Conservation (phyloP, 2,113 vertebrate genomes). For the Dipodomys stephensi region DNA sequence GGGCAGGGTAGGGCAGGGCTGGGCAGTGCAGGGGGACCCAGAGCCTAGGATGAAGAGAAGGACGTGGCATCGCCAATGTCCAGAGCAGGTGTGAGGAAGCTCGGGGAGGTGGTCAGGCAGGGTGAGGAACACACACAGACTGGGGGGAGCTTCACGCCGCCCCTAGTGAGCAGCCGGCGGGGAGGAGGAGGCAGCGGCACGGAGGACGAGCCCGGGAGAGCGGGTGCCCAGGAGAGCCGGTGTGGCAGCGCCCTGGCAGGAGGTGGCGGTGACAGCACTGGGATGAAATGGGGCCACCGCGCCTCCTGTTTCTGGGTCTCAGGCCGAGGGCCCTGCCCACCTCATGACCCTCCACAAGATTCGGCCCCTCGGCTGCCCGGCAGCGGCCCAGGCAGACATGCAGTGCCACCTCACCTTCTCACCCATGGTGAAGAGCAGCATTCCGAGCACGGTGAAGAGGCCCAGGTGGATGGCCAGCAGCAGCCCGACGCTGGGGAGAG, state of each 20-base stretch:
- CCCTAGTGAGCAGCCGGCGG: too few relatives aligned
- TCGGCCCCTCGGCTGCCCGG: not conserved
- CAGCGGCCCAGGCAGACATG: not conserved
- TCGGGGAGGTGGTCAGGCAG: not conserved
- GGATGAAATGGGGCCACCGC: not conserved
- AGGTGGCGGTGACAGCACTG: not conserved
- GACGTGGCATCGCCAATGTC: not conserved
- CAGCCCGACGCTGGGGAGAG: slow-evolving; percentile 90
- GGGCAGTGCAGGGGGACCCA: not conserved
- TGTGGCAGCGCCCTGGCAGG: not conserved
- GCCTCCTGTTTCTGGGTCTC: not conserved
- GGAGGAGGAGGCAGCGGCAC: not conserved
- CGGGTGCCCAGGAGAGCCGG: not conserved
- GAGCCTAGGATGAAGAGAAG: too few relatives aligned
- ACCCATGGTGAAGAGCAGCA: slow-evolving; percentile 93
- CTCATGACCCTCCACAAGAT: not conserved
- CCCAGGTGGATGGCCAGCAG: slow-evolving; percentile 94
- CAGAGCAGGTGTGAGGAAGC: rapidly evolving
- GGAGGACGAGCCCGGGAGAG: not conserved
- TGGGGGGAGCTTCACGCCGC: not conserved
- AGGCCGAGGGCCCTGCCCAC: not conserved
- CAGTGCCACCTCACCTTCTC: slow-evolving; percentile 84
- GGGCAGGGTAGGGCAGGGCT: too few relatives aligned
- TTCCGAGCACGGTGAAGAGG: slow-evolving; percentile 96
- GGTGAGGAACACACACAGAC: too few relatives aligned